phyloP scores from a whole-genome alignment of 2,888 invertebrate species.

The Thereva nobilitata region DNA sequence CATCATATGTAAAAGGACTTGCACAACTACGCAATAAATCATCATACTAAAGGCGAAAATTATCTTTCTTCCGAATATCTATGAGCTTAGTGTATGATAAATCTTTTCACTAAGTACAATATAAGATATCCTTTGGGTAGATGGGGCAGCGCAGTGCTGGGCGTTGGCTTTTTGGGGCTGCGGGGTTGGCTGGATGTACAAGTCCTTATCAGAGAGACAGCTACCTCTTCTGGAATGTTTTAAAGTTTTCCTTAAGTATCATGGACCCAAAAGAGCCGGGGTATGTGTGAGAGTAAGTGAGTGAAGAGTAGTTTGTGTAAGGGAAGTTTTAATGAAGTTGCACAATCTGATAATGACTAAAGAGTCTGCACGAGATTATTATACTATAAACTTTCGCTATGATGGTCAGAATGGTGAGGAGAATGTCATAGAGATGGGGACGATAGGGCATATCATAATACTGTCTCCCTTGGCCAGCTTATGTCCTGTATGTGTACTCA shows the following conservation, averaged over 20 bases:
- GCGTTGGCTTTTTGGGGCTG: no score
- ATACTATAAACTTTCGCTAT: slow-evolving; percentile 33
- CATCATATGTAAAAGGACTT: no score
- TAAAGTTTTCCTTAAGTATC: slow-evolving; percentile 29
- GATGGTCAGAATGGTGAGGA: slow-evolving; percentile 28
- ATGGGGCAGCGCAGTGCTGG: background rate
- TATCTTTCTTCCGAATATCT: slow-evolving; percentile 13
- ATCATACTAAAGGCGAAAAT: slow-evolving; percentile 17
- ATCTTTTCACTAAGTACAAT: slow-evolving; percentile 28
- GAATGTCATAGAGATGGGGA: background rate
- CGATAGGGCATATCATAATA: background rate
- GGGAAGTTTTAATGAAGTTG: slow-evolving; percentile 40
- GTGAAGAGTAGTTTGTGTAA: no score
- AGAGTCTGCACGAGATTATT: slow-evolving; percentile 37
- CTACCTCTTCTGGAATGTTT: slow-evolving; percentile 15
- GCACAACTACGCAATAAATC: slow-evolving; percentile 15
- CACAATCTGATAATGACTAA: slow-evolving; percentile 40
- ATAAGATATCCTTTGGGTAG: slow-evolving; percentile 6
- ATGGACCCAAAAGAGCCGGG: background rate
- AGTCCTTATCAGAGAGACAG: slow-evolving; percentile 20
- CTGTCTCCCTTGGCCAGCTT: background rate
- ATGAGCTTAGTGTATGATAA: slow-evolving; percentile 15
- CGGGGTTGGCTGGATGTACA: no score
- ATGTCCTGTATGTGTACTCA: background rate
- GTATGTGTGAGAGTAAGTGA: no score